Evolutionary conservation across 2,888 invertebrate species (phyloP), one percentile per base, ranked within the genome.

Genomic region (Pardosa pseudoannulata): DNA sequence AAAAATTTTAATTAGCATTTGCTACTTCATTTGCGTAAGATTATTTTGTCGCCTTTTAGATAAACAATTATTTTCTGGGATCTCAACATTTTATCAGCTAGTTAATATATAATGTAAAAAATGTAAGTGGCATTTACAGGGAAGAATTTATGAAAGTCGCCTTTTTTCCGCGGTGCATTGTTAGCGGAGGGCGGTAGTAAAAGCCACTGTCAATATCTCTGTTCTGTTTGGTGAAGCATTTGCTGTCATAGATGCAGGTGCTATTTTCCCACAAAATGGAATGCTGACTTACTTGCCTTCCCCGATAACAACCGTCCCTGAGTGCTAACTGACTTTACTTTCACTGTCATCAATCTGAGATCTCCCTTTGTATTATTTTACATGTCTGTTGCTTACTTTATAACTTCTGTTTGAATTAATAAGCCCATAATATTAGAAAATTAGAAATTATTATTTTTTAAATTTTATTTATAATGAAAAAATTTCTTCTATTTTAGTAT

Each of bases 181-280:
- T 23, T 56, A 23, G 23, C 23, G n/a, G 23, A 23, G 23, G 56
- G 56, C 56, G 56, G 3, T 65, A 2, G 65, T 29, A 29, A n/a
- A 79, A 39, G 71, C 29, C 62, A 62, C 29, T 70, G 78, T 78
- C 70, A 78, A 79, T 71, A 64, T 79, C 79, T 67, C n/a, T 9
- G 64, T 56, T 64, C 62, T 68, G 56, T 74, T 80, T 80, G 56
- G 32, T 31, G 27, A 80, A 27, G 65, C 65, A 16, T 19, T 67
- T 19, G 19, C 36, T 31, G 19, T 32, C 23, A 46, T 29, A 64
- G 50, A 41, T 50, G 23, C 70, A 70, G 70, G 27, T 70, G 70
- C 23, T 39, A 28, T 68, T 68, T 74, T 81, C 81, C 31, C 81
- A 74, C 81, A 67, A 74, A 75, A 74, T 27, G 56, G 41, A 39